These are phyloP conservation scores for Chrysemys picta DNA, from an alignment of 2,113 vertebrate genomes.

Conservation along the genomic window DNA sequence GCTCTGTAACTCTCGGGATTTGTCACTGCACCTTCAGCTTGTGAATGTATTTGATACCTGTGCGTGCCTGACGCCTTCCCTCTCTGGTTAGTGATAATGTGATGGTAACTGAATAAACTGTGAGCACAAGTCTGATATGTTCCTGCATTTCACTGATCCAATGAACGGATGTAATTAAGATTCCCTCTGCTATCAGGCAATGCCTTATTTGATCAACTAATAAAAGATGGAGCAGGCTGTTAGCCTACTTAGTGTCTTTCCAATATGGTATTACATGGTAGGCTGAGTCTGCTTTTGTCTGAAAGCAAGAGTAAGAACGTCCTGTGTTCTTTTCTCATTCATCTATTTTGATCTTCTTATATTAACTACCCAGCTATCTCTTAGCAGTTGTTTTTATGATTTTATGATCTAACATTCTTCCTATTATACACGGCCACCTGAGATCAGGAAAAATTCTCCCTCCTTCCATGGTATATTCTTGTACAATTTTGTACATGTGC, in stretches of 20 bases:
- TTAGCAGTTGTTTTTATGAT: conserved; percentile 47
- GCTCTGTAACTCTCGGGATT: neutral
- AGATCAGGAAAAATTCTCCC: neutral
- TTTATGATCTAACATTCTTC: conserved; percentile 41
- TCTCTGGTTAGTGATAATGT: neutral
- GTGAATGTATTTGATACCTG: neutral
- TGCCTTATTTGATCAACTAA: conserved; percentile 55
- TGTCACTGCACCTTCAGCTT: neutral
- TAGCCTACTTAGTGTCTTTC: conserved; percentile 39
- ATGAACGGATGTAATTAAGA: conserved; percentile 51
- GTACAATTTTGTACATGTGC: neutral
- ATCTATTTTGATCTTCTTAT: conserved; percentile 35
- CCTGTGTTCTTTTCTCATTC: conserved; percentile 34
- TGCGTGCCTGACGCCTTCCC: neutral
- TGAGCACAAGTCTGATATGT: conserved; percentile 16
- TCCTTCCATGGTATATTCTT: neutral
- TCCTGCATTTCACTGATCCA: conserved; percentile 34
- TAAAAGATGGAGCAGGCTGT: conserved; percentile 7
- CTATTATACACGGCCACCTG: neutral
- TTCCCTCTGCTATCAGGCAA: conserved; percentile 35
- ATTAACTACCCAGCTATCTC: conserved; percentile 15
- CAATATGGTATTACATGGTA: conserved; percentile 45
- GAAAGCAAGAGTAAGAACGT: conserved; percentile 49
- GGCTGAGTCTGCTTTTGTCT: conserved; percentile 31
- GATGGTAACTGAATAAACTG: conserved; percentile 30